phyloP scores from a whole-genome alignment of 30 jellyfish, hydroid and myxozoan genomes.

The Chironex yamaguchii region DNA sequence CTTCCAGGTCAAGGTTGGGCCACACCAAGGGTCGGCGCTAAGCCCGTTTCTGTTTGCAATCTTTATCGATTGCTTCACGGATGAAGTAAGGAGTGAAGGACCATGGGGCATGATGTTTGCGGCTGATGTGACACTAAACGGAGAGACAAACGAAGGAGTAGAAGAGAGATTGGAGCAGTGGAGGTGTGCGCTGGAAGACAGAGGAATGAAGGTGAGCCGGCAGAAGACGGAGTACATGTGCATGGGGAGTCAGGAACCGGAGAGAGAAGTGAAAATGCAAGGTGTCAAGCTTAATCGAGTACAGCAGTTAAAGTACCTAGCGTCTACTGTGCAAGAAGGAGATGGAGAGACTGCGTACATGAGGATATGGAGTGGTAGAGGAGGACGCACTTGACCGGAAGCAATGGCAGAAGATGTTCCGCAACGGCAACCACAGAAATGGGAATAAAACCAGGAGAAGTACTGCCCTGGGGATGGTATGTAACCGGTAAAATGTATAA shows the following conservation, averaged over 20 bases:
- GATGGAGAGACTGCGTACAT: no score
- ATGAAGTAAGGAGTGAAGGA: background rate
- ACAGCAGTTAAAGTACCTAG: slow-evolving; percentile 33
- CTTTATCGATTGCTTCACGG: slow-evolving; percentile 10
- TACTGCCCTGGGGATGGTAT: no score
- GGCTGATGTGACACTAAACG: background rate
- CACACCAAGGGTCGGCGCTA: slow-evolving; percentile 45
- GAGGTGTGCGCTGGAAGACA: slow-evolving; percentile 28
- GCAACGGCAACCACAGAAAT: no score
- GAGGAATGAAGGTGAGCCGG: slow-evolving; percentile 30
- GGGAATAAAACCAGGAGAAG: no score
- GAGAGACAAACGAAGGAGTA: background rate
- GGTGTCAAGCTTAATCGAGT: background rate
- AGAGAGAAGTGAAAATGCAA: background rate
- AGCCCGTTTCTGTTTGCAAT: slow-evolving; percentile 42
- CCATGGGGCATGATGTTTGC: slow-evolving; percentile 55
- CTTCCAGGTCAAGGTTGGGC: slow-evolving; percentile 8
- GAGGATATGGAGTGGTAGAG: no score
- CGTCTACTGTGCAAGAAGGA: slow-evolving; percentile 22
- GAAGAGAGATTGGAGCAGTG: slow-evolving; percentile 1
- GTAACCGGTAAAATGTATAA: no score
- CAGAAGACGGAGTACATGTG: slow-evolving; percentile 19
- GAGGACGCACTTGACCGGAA: no score
- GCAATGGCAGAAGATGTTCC: no score
- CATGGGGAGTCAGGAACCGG: background rate